Evolutionary conservation across 2,888 invertebrate species (phyloP).

Genomic region (Allacma fusca): DNA sequence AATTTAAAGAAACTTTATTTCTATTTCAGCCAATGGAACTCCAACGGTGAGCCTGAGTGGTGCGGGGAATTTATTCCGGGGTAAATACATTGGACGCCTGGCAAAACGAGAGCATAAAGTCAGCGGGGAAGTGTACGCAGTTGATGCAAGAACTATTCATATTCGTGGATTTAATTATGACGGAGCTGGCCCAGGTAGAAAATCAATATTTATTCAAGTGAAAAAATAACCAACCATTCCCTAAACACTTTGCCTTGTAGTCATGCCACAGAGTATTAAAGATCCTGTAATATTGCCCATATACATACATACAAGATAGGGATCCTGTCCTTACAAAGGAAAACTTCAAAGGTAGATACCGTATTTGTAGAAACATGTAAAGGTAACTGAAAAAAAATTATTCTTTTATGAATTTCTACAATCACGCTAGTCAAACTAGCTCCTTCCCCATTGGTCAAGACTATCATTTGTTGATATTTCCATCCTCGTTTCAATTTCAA

Average conservation of each 20-base stretch:
- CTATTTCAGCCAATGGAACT: constrained; percentile 25
- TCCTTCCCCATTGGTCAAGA: not conserved
- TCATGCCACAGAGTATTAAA: no score
- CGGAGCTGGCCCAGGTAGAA: constrained; percentile 85
- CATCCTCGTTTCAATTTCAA: no score
- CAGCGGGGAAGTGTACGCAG: constrained; percentile 84
- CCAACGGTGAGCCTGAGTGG: constrained; percentile 38
- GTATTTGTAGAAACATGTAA: no score
- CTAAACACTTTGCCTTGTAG: no score
- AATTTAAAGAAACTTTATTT: not conserved
- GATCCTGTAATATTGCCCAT: no score
- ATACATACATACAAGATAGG: no score
- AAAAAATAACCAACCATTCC: no score
- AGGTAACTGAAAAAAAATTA: no score
- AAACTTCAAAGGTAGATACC: no score
- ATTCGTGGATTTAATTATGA: constrained; percentile 89
- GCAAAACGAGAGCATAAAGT: constrained; percentile 84
- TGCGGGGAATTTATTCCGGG: constrained; percentile 70
- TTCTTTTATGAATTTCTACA: no score
- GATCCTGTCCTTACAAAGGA: no score
- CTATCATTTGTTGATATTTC: not conserved
- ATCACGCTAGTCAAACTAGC: no score
- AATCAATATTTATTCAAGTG: not conserved
- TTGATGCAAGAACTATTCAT: constrained; percentile 85
- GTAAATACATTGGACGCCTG: constrained; percentile 79